phyloP scores from a whole-genome alignment of 2,113 vertebrate species.

The Grallaria varia region DNA sequence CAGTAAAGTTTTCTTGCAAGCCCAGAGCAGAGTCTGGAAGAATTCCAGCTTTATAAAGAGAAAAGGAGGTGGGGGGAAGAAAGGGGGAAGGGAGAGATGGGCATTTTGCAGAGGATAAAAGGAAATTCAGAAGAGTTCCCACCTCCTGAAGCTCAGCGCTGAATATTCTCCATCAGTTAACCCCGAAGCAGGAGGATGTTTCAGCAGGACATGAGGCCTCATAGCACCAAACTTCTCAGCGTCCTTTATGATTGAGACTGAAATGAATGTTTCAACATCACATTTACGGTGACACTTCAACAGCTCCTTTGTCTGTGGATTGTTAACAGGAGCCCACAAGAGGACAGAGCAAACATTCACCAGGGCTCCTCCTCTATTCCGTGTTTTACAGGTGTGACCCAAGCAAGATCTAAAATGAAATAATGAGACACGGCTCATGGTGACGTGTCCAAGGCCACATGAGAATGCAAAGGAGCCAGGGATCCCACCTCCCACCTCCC shows the following conservation, averaged over 20 bases:
- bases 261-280: neutral
- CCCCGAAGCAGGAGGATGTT: neutral
- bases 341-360: neutral
- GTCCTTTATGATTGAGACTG: neutral
- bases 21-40: slow-evolving; percentile 85
- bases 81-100: slow-evolving; percentile 62
- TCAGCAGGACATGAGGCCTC: neutral
- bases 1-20: slow-evolving; percentile 87
- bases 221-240: neutral
- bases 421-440: rapidly evolving
- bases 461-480: rapidly evolving
- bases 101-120: slow-evolving; percentile 65
- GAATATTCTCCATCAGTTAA: slow-evolving; percentile 45
- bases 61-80: slow-evolving; percentile 34
- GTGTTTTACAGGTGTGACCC: neutral
- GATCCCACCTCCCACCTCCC: neutral
- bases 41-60: slow-evolving; percentile 78
- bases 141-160: slow-evolving; percentile 52
- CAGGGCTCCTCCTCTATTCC: neutral
- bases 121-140: slow-evolving; percentile 63
- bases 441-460: neutral
- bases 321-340: neutral
- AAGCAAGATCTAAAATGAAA: neutral
- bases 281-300: neutral
- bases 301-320: neutral